Percentiles rank a stretch among this genome's conserved stretches.
Evolutionary conservation across 1,140 invertebrate genomes (phyloP).

Genomic region (Carcinoscorpius rotundicauda): DNA sequence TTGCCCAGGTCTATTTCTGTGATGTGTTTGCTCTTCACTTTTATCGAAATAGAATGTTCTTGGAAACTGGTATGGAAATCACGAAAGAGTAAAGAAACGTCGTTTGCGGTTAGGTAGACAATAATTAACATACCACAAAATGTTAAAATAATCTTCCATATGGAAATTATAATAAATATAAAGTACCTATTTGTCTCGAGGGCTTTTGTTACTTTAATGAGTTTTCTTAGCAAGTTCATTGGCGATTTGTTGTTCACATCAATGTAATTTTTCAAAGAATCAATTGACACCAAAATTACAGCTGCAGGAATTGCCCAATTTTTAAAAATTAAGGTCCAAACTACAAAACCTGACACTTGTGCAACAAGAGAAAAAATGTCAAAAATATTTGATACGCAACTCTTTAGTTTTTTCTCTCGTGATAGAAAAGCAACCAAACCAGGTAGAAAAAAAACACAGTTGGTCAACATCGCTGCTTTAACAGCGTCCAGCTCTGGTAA

Average conservation of each 20-base stretch:
- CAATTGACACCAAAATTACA: slow-evolving; percentile 69
- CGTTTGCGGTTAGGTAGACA: no score
- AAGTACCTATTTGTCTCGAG: slow-evolving; percentile 68
- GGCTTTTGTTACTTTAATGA: slow-evolving; percentile 66
- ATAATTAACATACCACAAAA: slow-evolving; percentile 31
- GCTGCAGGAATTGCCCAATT: slow-evolving; percentile 69
- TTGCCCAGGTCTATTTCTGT: no score
- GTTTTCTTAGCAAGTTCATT: slow-evolving; percentile 49
- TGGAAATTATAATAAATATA: slow-evolving; percentile 73
- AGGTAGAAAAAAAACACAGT: slow-evolving; percentile 80
- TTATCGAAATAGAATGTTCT: no score
- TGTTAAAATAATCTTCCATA: slow-evolving; percentile 77
- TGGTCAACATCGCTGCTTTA: slow-evolving; percentile 84
- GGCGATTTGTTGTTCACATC: slow-evolving; percentile 46
- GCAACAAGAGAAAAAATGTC: slow-evolving; percentile 25
- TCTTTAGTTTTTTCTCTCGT: slow-evolving; percentile 63
- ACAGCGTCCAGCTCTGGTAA: slow-evolving; percentile 82
- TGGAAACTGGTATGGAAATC: no score
- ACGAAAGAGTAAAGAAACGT: no score
- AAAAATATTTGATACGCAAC: slow-evolving; percentile 25
- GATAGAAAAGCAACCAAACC: slow-evolving; percentile 60
- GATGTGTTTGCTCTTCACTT: no score
- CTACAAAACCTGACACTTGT: slow-evolving; percentile 68
- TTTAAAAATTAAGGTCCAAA: slow-evolving; percentile 47
- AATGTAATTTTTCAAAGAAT: slow-evolving; percentile 96